Evolutionary conservation across 2,888 invertebrate species (phyloP).

Genomic region (Drosophila siamana): DNA sequence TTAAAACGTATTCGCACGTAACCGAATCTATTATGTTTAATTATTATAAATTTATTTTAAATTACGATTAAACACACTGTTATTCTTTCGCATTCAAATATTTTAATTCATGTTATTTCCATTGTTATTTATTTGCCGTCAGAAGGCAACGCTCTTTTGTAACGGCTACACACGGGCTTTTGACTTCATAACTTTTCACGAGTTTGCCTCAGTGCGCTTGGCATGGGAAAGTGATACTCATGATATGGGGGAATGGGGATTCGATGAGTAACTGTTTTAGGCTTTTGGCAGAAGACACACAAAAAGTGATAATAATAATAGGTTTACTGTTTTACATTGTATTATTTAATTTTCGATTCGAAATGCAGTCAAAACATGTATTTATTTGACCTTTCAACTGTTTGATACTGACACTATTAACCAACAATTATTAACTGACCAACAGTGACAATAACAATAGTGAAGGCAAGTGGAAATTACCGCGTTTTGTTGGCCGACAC

Average conservation of each 20-base stretch:
- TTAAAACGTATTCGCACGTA: constrained; percentile 10
- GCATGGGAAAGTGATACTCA: background rate
- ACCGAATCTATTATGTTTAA: constrained; percentile 19
- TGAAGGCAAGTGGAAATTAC: constrained; percentile 50
- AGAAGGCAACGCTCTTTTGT: constrained; percentile 11
- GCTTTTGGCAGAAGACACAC: constrained; percentile 20
- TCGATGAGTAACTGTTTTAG: constrained; percentile 16
- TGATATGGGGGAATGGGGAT: background rate
- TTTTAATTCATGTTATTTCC: background rate
- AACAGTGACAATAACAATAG: constrained; percentile 19
- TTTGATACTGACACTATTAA: constrained; percentile 2
- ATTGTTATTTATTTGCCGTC: constrained; percentile 5
- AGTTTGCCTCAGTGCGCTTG: background rate
- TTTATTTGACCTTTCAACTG: constrained; percentile 3
- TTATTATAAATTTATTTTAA: constrained; percentile 51
- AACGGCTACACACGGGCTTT: constrained; percentile 2
- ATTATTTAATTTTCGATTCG: constrained; percentile 13
- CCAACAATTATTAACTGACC: constrained; percentile 12
- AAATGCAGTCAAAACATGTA: no score
- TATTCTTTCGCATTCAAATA: background rate
- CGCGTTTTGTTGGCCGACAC: constrained; percentile 62
- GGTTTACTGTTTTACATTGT: constrained; percentile 16
- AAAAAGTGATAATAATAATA: constrained; percentile 1
- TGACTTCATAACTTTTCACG: constrained; percentile 12
- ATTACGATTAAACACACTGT: constrained; percentile 2